Conservation (phyloP, 2,888 invertebrate genomes). For the Caenorhabditis japonica region DNA sequence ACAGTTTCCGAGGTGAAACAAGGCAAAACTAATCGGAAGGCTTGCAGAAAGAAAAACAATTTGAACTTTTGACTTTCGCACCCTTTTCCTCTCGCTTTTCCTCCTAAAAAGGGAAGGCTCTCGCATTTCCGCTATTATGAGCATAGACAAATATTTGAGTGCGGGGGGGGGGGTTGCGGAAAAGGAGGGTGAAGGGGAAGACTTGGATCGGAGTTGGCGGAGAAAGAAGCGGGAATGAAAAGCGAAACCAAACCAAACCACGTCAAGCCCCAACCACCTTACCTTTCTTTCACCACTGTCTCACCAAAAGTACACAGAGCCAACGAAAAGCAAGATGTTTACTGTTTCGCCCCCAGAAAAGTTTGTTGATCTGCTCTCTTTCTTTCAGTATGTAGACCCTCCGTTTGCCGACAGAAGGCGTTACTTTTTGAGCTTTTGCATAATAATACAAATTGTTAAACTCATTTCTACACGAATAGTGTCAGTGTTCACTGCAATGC, state of each 20-base stretch:
- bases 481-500: no score
- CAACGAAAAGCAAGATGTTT: slow-evolving; percentile 26
- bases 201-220: slow-evolving; percentile 27
- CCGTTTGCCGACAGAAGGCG: no score
- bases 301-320: slow-evolving; percentile 47
- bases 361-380: slow-evolving; percentile 38
- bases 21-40: slow-evolving; percentile 5
- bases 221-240: slow-evolving; percentile 33
- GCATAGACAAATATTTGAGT: slow-evolving; percentile 51
- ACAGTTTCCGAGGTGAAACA: slow-evolving; percentile 21
- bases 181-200: no score
- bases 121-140: slow-evolving; percentile 51
- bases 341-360: slow-evolving; percentile 18
- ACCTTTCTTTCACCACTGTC: slow-evolving; percentile 8
- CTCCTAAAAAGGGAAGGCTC: slow-evolving; percentile 30
- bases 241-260: slow-evolving; percentile 20
- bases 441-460: no score
- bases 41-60: slow-evolving; percentile 10
- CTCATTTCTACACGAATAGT: no score
- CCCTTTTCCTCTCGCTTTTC: slow-evolving; percentile 3
- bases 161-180: no score
- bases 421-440: no score
- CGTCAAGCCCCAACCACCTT: slow-evolving; percentile 30
- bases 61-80: slow-evolving; percentile 20
- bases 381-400: slow-evolving; percentile 22